Conservation (phyloP, 2,888 invertebrate genomes). For the Boloria euphrosyne region DNA sequence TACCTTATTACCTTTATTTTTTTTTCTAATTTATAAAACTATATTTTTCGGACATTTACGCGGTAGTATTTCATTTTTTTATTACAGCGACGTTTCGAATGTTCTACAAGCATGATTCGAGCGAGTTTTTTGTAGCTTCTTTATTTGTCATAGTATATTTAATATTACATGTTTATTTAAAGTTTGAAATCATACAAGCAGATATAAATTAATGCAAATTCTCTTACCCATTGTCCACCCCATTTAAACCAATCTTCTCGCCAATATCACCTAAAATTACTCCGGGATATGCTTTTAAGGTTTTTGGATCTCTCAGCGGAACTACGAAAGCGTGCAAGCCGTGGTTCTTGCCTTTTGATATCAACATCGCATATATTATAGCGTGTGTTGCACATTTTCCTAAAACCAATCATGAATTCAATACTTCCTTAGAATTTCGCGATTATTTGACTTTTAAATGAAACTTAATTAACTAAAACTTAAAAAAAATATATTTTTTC, state of each 20-base stretch:
- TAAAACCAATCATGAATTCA: conserved; percentile 46
- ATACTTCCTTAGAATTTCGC: too few relatives aligned
- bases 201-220: neutral
- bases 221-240: conserved; percentile 95
- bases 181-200: neutral
- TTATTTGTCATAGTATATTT: too few relatives aligned
- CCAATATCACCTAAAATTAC: conserved; percentile 96
- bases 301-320: conserved; percentile 89
- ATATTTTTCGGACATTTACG: too few relatives aligned
- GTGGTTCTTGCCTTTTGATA: conserved; percentile 89
- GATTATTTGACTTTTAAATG: too few relatives aligned
- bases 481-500: too few relatives aligned
- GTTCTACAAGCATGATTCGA: too few relatives aligned
- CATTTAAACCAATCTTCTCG: conserved; percentile 94
- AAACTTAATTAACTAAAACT: too few relatives aligned
- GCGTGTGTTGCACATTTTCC: conserved; percentile 93
- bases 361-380: conserved; percentile 93
- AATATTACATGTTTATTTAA: neutral
- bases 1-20: too few relatives aligned
- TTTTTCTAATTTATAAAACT: too few relatives aligned
- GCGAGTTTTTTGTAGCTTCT: too few relatives aligned
- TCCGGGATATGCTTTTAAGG: conserved; percentile 88
- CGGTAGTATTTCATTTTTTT: too few relatives aligned
- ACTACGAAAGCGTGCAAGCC: conserved; percentile 96
- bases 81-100: too few relatives aligned